A percentile compares a stretch with the other conserved stretches of the same genome.
Conservation (phyloP, 2,888 invertebrate genomes). For the Exephanes ischioxanthus region DNA sequence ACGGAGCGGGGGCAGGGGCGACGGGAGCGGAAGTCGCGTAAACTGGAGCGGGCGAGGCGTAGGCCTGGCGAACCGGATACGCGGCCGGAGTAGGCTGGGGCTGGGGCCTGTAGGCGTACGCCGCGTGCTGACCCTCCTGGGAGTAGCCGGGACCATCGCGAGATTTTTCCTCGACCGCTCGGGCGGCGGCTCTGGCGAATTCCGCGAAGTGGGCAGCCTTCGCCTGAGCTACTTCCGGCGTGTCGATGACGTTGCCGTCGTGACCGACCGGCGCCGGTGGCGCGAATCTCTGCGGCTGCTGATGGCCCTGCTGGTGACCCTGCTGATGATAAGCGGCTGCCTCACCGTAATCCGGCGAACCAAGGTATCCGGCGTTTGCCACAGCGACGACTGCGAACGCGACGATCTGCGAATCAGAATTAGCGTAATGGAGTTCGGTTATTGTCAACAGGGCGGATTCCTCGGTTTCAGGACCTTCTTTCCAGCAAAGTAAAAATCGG, state of each 20-base stretch:
- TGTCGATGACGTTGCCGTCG: constrained; percentile 83
- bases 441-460: too few relatives aligned
- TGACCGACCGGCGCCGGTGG: constrained; percentile 83
- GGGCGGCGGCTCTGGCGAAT: constrained; percentile 82
- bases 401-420: constrained; percentile 75
- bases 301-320: constrained; percentile 63
- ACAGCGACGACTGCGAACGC: constrained; percentile 73
- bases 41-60: constrained; percentile 69
- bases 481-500: too few relatives aligned
- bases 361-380: constrained; percentile 77
- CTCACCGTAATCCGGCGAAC: constrained; percentile 71
- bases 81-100: constrained; percentile 59
- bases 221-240: constrained; percentile 84
- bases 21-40: constrained; percentile 65
- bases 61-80: constrained; percentile 68
- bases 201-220: constrained; percentile 84
- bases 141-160: constrained; percentile 69
- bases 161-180: constrained; percentile 78
- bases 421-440: neutral
- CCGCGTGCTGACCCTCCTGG: constrained; percentile 66
- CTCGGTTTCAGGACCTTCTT: too few relatives aligned
- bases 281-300: constrained; percentile 69
- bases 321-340: constrained; percentile 59
- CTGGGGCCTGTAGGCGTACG: constrained; percentile 66
- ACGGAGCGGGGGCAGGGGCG: constrained; percentile 60